Conservation (phyloP, 2,797 vertebrate species). For the Spinibarbus caldwelli region DNA sequence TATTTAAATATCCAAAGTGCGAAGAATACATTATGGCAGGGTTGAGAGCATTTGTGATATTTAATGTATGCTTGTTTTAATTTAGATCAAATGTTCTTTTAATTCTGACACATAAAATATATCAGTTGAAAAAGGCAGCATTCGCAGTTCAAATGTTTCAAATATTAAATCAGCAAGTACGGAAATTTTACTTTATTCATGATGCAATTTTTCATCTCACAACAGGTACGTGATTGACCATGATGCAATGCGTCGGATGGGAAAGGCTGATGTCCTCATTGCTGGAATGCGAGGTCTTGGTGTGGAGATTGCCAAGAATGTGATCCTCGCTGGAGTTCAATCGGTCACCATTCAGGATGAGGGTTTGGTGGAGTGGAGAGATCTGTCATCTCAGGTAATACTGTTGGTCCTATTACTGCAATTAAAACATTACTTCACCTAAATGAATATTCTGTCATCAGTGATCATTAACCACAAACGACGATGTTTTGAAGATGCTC, state of each 20-base stretch:
- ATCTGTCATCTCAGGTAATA: slow-evolving; percentile 86
- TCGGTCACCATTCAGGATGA: slow-evolving; percentile 87
- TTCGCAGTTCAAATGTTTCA: not conserved
- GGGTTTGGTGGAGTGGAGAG: slow-evolving; percentile 66
- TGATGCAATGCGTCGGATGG: slow-evolving; percentile 80
- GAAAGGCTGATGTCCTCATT: slow-evolving; percentile 77
- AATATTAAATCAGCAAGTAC: not conserved
- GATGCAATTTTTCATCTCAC: not conserved
- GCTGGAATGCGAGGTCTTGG: slow-evolving; percentile 87
- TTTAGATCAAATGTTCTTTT: not conserved
- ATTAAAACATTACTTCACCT: not conserved
- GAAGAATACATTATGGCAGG: not conserved
- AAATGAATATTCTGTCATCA: not conserved
- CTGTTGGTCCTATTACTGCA: not conserved
- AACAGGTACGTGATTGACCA: slow-evolving; percentile 86
- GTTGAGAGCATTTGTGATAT: not conserved
- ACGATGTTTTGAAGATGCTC: not conserved
- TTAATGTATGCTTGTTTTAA: not conserved
- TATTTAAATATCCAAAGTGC: not conserved
- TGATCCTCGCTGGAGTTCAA: slow-evolving; percentile 86
- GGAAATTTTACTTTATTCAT: not conserved
- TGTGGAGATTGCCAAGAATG: slow-evolving; percentile 88
- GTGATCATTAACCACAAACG: not conserved
- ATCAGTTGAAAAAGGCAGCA: not conserved
- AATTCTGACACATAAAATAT: not conserved